Evolutionary conservation across 2,888 invertebrate species (phyloP), one percentile per base, ranked within the genome.

Genomic region (Noctua fimbriata): DNA sequence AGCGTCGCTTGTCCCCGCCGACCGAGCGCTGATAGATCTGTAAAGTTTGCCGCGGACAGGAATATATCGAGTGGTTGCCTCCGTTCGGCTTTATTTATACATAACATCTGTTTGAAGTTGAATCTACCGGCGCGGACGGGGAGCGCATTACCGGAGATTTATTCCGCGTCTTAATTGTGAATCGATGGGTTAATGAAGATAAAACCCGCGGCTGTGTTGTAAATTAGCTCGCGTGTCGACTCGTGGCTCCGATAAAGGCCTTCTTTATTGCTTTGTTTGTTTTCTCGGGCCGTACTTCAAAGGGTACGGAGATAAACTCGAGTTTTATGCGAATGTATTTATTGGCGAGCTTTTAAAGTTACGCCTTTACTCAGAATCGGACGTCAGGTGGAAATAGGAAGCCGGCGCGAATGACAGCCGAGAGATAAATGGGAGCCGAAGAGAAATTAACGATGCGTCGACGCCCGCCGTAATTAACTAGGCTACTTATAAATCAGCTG

Each of bases 121-220:
- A 95, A 95, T 96, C 96, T 95, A 96, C 96, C 95, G 96, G 95
- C 95, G 96, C 93, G 95, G 95, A 95, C 96, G 95, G 95, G 94
- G 95, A 95, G 96, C 95, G 95, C 96, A 96, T 96, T 96, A 96
- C 96, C 92, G 94, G 95, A 96, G 96, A 96, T 97, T 97, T 97
- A 97, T 97, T 95, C 95, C 94, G 95, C 96, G 97, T 96, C 97
- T 97, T 97, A 97, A 97, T 97, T 97, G 97, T 96, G 96, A 96
- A 96, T 96, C 96, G 97, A 97, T 97, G 96, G 97, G 96, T 96
- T 97, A 97, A 97, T 97, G 97, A 97, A 97, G 97, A 97, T 97
- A 97, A 97, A 97, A 96, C 96, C 95, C 95, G 95, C 95, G 96
- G 96, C 95, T 93, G 96, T 96, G 96, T 96, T 96, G 96, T 97